Conservation (phyloP, 1,140 invertebrate genomes). For the Metopolophium dirhodum region DNA sequence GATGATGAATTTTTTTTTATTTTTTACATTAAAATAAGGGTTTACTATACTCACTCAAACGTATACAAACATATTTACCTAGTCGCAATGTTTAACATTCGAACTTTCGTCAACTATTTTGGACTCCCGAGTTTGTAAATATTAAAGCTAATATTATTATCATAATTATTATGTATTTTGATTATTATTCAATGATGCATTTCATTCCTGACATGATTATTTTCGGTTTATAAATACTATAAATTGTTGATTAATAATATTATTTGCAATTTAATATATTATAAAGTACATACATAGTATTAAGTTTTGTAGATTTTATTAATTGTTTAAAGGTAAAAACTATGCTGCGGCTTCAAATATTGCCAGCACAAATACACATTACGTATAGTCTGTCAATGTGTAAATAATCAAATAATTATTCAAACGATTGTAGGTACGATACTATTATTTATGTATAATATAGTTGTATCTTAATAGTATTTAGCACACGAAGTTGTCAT, state of each 20-base stretch:
- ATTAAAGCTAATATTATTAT: background rate
- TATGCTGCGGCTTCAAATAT: background rate
- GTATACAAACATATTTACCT: background rate
- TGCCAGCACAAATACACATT: background rate
- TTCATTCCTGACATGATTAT: background rate
- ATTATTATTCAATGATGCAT: background rate
- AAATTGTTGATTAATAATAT: background rate
- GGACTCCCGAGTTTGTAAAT: background rate
- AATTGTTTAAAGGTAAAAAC: no score
- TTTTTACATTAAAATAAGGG: background rate
- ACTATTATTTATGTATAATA: background rate
- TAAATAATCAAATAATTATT: background rate
- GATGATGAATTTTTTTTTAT: background rate
- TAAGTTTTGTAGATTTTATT: background rate
- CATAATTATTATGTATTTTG: background rate
- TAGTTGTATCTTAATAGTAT: background rate
- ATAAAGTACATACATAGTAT: background rate
- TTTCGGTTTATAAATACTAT: background rate
- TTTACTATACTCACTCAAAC: background rate
- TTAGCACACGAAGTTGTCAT: background rate
- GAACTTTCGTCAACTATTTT: background rate
- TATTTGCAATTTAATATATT: background rate
- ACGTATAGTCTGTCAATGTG: background rate
- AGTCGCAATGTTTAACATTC: background rate
- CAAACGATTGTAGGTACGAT: background rate